Conservation (phyloP, 2,113 vertebrate genomes). For the Galeopterus variegatus region DNA sequence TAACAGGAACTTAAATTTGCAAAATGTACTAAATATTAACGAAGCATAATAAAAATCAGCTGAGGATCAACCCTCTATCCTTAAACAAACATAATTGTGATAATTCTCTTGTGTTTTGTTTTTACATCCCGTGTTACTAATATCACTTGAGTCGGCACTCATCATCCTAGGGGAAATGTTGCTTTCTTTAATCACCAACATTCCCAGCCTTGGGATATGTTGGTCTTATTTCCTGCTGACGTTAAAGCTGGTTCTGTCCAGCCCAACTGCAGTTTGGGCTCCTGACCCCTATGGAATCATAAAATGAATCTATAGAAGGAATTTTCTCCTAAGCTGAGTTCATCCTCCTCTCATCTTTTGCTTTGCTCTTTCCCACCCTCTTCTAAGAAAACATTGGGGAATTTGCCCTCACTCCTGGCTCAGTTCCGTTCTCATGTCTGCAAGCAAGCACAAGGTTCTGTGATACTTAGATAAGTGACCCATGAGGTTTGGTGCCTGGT, state of each 20-base stretch:
- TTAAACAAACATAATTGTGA: neutral
- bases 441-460: neutral
- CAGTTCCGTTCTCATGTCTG: neutral
- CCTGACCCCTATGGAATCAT: neutral
- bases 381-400: neutral
- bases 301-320: neutral
- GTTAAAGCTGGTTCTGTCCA: neutral
- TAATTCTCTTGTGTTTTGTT: neutral
- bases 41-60: neutral
- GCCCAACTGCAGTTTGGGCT: no score
- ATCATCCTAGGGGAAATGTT: neutral
- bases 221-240: neutral
- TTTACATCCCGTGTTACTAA: neutral
- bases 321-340: neutral
- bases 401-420: neutral
- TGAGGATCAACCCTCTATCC: neutral
- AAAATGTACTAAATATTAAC: neutral
- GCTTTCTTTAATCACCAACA: rapidly evolving
- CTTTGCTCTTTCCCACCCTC: neutral
- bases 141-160: neutral
- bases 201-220: neutral
- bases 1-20: neutral
- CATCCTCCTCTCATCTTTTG: neutral
- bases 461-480: neutral
- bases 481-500: neutral